These are phyloP conservation scores for Dendroctonus ponderosae DNA, from an alignment of 1,140 invertebrate genomes.

Conservation along the genomic window DNA sequence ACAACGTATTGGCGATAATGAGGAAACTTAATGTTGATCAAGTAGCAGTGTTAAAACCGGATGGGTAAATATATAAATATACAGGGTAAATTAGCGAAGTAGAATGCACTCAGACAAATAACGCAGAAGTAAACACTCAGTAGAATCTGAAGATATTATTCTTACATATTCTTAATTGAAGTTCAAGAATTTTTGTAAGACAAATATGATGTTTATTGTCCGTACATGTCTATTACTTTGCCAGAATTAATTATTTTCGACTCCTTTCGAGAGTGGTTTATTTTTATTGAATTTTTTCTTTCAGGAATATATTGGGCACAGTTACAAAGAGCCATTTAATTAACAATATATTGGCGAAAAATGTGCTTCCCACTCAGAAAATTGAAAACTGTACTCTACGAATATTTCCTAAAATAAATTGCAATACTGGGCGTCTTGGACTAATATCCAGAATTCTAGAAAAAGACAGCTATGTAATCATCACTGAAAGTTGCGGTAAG, in stretches of 20 bases:
- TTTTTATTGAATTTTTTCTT: constrained; percentile 38
- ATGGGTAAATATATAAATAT: constrained; percentile 51
- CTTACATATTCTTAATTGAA: neutral
- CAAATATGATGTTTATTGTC: no score
- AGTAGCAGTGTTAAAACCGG: constrained; percentile 68
- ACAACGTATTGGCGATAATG: constrained; percentile 70
- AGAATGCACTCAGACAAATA: no score
- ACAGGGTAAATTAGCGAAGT: no score
- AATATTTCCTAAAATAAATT: constrained; percentile 70
- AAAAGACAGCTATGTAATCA: constrained; percentile 73
- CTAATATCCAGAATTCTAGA: constrained; percentile 77
- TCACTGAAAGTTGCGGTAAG: constrained; percentile 52
- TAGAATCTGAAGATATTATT: neutral
- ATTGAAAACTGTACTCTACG: constrained; percentile 68
- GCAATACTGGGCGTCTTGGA: constrained; percentile 63
- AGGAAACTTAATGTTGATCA: constrained; percentile 66
- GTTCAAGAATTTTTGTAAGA: neutral
- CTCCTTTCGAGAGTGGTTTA: neutral
- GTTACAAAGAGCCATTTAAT: constrained; percentile 72
- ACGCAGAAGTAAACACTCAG: no score
- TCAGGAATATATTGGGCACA: constrained; percentile 66
- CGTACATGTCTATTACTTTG: no score
- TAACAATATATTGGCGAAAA: constrained; percentile 67
- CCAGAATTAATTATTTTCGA: no score
- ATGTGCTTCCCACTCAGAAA: constrained; percentile 60